Base-by-base conservation (phyloP, 2,888 invertebrate genomes). In the Amblyjoppa proteus region DNA sequence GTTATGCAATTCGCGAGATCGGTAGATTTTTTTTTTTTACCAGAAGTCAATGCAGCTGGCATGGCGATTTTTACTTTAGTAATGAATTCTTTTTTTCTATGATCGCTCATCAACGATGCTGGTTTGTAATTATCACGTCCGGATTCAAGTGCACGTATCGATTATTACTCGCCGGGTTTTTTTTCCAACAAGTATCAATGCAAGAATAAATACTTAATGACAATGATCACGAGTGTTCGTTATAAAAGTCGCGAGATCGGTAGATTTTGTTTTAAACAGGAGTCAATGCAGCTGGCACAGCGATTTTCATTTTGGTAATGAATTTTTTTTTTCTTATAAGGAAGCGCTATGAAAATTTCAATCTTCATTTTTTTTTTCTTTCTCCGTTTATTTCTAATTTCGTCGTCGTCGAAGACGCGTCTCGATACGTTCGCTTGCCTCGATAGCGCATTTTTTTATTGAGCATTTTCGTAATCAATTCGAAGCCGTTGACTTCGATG, bases 401-500 rank as follows among this genome's bases (percentile, higher is more conserved):
- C 61, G 70, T 20, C 64, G 61, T 71, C 49, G 34, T n/a, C 45
- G 49, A 61, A 70, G 20, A 28, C 41, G 28, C 51, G 20, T 78
- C 45, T 51, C 70, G 70, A 28, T 53, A 16, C 25, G 20, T 66
- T 45, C 13, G 56, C 77, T 78, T 78, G 66, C 73, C 73, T 70
- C 66, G 76, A 83, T 80, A 38, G 66, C 66, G 66, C 11, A 41
- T 41, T 66, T 61, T 80, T 83, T 83, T 83, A 82, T 77, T 82
- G 82, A 82, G 82, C 82, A 82, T 82, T 77, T 58, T 45, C 41
- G 69, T 61, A 70, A 45, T 70, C 41, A 70, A 70, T 81, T 38
- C 28, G 28, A 69, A 81, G 74, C 34, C 81, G 49, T 66, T 74
- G 41, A 38, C 25, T 73, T 58, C 38, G 41, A 45, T 20, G 20